Conservation (phyloP, 2,888 invertebrate species). For the Nemotelus nigrinus region DNA sequence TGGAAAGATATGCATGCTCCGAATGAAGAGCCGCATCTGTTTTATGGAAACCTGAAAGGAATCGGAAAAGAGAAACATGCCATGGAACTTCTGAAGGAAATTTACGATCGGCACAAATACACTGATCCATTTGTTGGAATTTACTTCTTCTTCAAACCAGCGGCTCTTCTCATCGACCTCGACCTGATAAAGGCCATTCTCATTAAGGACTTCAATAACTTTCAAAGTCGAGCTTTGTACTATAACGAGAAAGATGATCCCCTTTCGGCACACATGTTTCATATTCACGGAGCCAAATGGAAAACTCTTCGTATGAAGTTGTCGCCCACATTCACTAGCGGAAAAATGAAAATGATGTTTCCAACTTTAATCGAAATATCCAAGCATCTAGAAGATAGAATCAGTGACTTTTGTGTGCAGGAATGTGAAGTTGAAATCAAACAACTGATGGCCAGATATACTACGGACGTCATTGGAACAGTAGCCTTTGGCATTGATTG, state of each 20-base stretch:
- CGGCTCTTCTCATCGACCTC: conserved; percentile 50
- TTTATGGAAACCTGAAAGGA: conserved; percentile 43
- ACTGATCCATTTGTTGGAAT: conserved; percentile 57
- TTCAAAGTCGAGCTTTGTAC: conserved; percentile 42
- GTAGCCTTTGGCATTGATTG: conserved; percentile 29
- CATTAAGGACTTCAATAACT: conserved; percentile 43
- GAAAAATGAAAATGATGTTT: conserved; percentile 44
- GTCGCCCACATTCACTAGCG: conserved; percentile 44
- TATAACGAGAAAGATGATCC: conserved; percentile 45
- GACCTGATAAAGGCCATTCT: conserved; percentile 42
- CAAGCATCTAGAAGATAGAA: conserved; percentile 48
- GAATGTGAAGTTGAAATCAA: conserved; percentile 23
- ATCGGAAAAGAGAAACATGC: conserved; percentile 52
- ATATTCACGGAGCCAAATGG: conserved; percentile 36
- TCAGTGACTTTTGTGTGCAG: neutral
- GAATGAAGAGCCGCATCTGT: conserved; percentile 60
- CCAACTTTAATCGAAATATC: conserved; percentile 43
- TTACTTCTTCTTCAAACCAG: conserved; percentile 56
- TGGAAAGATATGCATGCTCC: conserved; percentile 68
- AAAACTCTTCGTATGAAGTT: conserved; percentile 31
- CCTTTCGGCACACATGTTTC: conserved; percentile 38
- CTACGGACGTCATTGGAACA: conserved; percentile 32
- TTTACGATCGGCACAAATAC: conserved; percentile 57
- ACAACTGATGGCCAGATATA: conserved; percentile 24
- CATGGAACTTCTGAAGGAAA: conserved; percentile 47